Evolutionary conservation across 1,140 invertebrate species (phyloP), one percentile per base, ranked within the genome.

Genomic region (Drosophila ironensis): DNA sequence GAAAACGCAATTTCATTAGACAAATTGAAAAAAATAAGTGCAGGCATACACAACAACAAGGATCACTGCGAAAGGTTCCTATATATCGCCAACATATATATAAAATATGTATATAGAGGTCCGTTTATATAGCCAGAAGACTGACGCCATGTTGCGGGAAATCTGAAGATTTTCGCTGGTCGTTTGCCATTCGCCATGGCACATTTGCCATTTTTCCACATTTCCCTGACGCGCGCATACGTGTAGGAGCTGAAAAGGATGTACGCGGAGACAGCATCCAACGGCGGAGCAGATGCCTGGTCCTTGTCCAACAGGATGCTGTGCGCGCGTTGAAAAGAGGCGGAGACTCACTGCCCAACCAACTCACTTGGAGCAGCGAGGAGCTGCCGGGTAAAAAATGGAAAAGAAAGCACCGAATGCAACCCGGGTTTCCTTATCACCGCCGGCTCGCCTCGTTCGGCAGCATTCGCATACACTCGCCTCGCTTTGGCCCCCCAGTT

Each of bases 11-110:
- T 88, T 88, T 88, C 86, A 88, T 88, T 88, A 88, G 74, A 88
- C 81, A 88, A 88, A 88, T 88, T 88, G 86, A 86, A 88, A 88
- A 88, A 88, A 88, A 86, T 78, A 84, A 82, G 73, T 82, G 78
- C 80, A 84, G 50, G 48, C 48, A 42, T 38, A 75, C 56, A 42
- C 53, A 76, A 41, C 44, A 71, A 47, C 27, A 37, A 16, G 12
- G 33, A 14, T 40, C 44, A 8, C 20, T 11, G 25, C 3, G 22
- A 20, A 11, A 61, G 33, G 41, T 16, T 17, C 30, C 59, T 33
- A 33, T 33, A 12, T 33, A 33, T n/a, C n/a, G n/a, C 24, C 20
- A 37, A 6, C 7, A 37, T 16, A 24, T 48, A 35, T 48, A 33
- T 8, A 22, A 9, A 17, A 38, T 28, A 56, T 40, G 37, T 5